Percentiles rank a stretch among this genome's conserved stretches.
Conservation (phyloP, 2,797 vertebrate species). For the Bradypus variegatus region DNA sequence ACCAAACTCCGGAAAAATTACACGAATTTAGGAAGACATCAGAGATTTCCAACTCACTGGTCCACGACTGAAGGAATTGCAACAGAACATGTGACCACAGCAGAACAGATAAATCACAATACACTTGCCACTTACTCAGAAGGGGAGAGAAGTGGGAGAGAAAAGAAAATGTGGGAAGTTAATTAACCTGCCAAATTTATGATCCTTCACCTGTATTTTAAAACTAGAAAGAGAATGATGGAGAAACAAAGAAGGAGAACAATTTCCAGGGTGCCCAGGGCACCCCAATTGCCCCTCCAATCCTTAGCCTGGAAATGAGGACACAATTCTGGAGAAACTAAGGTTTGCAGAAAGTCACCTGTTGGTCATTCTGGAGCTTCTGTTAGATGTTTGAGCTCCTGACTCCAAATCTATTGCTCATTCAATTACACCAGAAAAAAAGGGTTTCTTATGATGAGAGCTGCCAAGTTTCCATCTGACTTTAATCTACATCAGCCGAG, state of each 20-base stretch:
- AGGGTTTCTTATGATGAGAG: neutral
- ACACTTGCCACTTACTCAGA: neutral
- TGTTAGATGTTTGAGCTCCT: rapidly evolving
- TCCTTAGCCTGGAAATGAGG: rapidly evolving
- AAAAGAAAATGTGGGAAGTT: neutral
- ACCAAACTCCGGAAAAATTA: constrained; percentile 15
- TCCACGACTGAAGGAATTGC: neutral
- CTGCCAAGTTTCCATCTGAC: neutral
- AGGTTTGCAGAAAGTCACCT: rapidly evolving
- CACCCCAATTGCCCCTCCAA: rapidly evolving
- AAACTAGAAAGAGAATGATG: neutral
- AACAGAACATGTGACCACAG: neutral
- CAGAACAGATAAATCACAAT: neutral
- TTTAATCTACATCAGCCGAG: neutral
- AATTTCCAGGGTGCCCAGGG: rapidly evolving
- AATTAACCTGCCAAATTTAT: constrained; percentile 41
- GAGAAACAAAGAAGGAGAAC: neutral
- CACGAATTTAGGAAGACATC: neutral
- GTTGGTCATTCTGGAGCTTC: rapidly evolving
- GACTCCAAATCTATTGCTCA: neutral
- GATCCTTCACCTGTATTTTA: neutral
- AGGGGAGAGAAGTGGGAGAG: neutral
- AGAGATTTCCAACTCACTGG: neutral
- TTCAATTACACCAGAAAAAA: neutral
- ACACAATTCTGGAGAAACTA: neutral